phyloP scores from a whole-genome alignment of 2,888 invertebrate genomes.

The Pogonocherus hispidulus region DNA sequence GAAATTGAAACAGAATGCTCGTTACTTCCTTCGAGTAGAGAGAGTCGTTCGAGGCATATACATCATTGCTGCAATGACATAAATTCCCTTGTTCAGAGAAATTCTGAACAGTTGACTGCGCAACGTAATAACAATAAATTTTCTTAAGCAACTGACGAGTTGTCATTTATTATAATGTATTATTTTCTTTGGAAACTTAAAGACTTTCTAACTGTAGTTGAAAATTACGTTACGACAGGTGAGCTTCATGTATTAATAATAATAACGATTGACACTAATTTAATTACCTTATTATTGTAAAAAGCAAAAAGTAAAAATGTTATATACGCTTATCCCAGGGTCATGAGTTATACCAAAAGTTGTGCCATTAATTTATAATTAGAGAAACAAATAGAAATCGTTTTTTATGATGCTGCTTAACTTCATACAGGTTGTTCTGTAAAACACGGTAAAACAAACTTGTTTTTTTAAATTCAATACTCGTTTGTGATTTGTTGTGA shows the following conservation, averaged over 20 bases:
- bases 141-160: conserved; percentile 16
- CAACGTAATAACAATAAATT: conserved; percentile 26
- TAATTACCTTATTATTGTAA: no score
- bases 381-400: no score
- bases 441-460: no score
- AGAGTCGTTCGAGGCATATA: conserved; percentile 9
- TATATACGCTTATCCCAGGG: no score
- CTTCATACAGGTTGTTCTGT: no score
- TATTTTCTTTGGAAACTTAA: conserved; percentile 11
- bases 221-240: conserved; percentile 6
- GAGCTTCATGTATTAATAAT: background rate
- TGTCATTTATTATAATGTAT: conserved; percentile 17
- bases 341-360: no score
- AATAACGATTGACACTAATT: no score
- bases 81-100: conserved; percentile 22
- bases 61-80: conserved; percentile 24
- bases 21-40: conserved; percentile 16
- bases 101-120: conserved; percentile 25
- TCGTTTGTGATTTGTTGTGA: no score
- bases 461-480: no score
- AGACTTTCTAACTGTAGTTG: background rate
- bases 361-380: no score
- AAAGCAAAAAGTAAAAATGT: no score
- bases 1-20: conserved; percentile 24
- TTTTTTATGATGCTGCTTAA: no score